phyloP scores from a whole-genome alignment of 2,113 vertebrate genomes.

The Illadopsis cleaveri region DNA sequence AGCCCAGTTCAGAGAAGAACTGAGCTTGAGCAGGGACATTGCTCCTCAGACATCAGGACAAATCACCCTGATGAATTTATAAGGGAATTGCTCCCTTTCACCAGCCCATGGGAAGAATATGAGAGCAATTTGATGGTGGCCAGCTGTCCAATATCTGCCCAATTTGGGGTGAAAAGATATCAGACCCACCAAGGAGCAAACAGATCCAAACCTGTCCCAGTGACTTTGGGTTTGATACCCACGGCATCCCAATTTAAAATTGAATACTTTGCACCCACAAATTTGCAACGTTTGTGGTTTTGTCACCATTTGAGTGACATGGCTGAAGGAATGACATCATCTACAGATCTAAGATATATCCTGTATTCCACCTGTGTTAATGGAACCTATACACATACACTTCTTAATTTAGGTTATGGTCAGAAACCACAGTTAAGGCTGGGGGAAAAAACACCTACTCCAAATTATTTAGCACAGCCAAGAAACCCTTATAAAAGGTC shows the following conservation, averaged over 20 bases:
- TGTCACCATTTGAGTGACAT: not conserved
- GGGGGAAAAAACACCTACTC: conserved; percentile 20
- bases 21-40: not conserved
- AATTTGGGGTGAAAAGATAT: not conserved
- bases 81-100: not conserved
- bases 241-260: not conserved
- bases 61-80: not conserved
- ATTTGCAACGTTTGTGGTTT: not conserved
- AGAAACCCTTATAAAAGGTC: conserved; percentile 47
- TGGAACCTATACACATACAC: not conserved
- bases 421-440: conserved; percentile 7
- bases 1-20: not conserved
- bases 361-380: not conserved
- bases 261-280: fast-evolving
- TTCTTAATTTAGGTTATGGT: not conserved
- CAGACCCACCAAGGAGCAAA: not conserved
- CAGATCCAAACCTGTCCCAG: not conserved
- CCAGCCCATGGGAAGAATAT: not conserved
- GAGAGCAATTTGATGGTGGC: not conserved
- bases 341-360: not conserved
- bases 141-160: not conserved
- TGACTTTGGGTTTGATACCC: not conserved
- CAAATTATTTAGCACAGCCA: not conserved
- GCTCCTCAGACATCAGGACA: not conserved
- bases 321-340: not conserved